Conservation (phyloP, 2,888 invertebrate species). For the Sarcophaga caerulescens region DNA sequence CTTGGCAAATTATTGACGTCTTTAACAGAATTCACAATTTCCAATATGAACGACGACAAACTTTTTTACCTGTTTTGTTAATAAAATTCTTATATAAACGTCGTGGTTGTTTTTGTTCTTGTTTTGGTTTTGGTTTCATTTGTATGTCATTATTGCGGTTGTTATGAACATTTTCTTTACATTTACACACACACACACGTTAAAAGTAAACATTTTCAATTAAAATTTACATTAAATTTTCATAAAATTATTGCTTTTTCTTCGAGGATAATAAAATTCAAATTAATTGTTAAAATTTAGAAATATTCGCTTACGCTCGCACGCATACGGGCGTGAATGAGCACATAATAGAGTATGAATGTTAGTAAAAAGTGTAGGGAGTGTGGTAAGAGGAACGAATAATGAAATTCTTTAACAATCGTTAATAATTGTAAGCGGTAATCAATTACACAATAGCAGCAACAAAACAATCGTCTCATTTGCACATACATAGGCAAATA, state of each 20-base stretch:
- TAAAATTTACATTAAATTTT: slow-evolving; percentile 34
- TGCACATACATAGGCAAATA: background rate
- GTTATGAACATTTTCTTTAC: too few relatives aligned
- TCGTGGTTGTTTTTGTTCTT: background rate
- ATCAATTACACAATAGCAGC: slow-evolving; percentile 41
- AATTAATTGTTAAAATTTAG: slow-evolving; percentile 12
- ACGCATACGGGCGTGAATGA: background rate
- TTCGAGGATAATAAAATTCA: background rate
- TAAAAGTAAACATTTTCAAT: slow-evolving; percentile 4
- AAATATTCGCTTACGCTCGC: background rate
- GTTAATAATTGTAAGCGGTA: slow-evolving; percentile 42
- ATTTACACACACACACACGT: background rate
- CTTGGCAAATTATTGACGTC: background rate
- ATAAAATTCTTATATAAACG: background rate
- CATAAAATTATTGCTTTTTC: slow-evolving; percentile 24
- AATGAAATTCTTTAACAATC: slow-evolving; percentile 42
- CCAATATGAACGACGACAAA: background rate
- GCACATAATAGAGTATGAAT: background rate
- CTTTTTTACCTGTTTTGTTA: background rate
- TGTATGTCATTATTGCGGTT: too few relatives aligned
- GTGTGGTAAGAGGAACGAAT: background rate
- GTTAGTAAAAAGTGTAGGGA: background rate
- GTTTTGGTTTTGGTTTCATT: background rate
- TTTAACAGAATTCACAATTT: background rate
- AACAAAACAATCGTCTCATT: background rate